Conservation (phyloP, 2,888 invertebrate species). For the Pachycephus smyrnensis region DNA sequence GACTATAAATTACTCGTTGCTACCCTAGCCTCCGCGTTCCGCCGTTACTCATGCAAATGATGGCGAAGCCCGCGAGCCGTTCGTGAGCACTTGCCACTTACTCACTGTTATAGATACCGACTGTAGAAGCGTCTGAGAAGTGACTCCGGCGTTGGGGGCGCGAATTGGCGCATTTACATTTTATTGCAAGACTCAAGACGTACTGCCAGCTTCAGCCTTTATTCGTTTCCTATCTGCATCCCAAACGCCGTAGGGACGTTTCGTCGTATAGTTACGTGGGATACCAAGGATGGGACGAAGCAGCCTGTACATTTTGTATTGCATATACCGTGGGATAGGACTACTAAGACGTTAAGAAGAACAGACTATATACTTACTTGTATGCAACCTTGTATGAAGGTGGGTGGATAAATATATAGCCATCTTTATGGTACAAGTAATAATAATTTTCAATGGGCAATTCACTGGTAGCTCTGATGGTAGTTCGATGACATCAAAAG, state of each 20-base stretch:
- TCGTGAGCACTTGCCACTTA: constrained; percentile 38
- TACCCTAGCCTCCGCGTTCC: constrained; percentile 38
- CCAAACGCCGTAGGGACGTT: neutral
- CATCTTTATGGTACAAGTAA: neutral
- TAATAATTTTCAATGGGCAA: neutral
- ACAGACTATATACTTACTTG: neutral
- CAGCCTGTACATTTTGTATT: neutral
- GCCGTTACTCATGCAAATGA: constrained; percentile 58
- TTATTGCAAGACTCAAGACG: constrained; percentile 50
- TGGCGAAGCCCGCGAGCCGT: constrained; percentile 36
- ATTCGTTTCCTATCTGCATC: constrained; percentile 14
- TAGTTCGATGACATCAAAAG: neutral
- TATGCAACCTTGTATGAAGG: neutral
- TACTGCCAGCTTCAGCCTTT: constrained; percentile 32
- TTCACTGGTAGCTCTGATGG: neutral
- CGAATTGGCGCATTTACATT: constrained; percentile 57
- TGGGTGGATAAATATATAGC: neutral
- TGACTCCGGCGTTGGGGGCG: constrained; percentile 35
- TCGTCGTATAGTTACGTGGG: neutral
- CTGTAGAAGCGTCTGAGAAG: constrained; percentile 24
- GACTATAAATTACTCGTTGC: constrained; percentile 58
- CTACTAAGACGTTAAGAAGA: neutral
- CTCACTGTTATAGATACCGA: constrained; percentile 31
- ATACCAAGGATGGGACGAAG: neutral
- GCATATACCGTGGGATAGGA: neutral